Conservation (phyloP, 1,140 invertebrate genomes). For the Hylyphantes graminicola region DNA sequence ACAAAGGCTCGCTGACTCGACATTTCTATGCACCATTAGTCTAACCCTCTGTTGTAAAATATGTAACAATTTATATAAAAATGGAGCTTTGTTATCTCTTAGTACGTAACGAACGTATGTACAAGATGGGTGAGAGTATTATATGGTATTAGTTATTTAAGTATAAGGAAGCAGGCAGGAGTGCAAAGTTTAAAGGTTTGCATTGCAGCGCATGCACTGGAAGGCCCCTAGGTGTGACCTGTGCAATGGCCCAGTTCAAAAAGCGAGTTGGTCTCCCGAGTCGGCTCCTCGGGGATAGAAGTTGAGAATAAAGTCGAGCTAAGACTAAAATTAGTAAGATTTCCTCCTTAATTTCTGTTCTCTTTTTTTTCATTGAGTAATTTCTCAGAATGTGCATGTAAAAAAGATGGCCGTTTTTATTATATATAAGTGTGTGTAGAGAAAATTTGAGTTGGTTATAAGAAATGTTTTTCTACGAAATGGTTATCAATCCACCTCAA, state of each 20-base stretch:
- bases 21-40: slow-evolving; percentile 55
- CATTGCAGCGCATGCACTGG: slow-evolving; percentile 56
- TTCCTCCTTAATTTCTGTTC: slow-evolving; percentile 39
- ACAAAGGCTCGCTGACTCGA: slow-evolving; percentile 46
- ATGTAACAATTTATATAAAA: slow-evolving; percentile 61
- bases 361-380: slow-evolving; percentile 21
- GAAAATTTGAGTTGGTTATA: slow-evolving; percentile 28
- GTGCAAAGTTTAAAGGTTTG: slow-evolving; percentile 60
- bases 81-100: slow-evolving; percentile 57
- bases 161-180: slow-evolving; percentile 58
- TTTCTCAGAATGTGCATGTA: slow-evolving; percentile 54
- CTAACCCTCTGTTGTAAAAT: slow-evolving; percentile 60
- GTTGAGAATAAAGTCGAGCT: slow-evolving; percentile 49
- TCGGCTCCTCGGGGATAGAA: slow-evolving; percentile 18
- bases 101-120: slow-evolving; percentile 60
- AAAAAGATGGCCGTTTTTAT: slow-evolving; percentile 56
- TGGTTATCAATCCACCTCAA: background rate
- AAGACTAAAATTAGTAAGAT: slow-evolving; percentile 52
- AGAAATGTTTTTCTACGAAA: slow-evolving; percentile 10
- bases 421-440: slow-evolving; percentile 32
- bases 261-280: slow-evolving; percentile 52
- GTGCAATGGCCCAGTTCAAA: slow-evolving; percentile 49
- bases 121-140: slow-evolving; percentile 59
- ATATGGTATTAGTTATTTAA: slow-evolving; percentile 46
- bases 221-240: slow-evolving; percentile 58